Conservation (phyloP, 2,797 vertebrate genomes). For the Pelochelys cantorii region DNA sequence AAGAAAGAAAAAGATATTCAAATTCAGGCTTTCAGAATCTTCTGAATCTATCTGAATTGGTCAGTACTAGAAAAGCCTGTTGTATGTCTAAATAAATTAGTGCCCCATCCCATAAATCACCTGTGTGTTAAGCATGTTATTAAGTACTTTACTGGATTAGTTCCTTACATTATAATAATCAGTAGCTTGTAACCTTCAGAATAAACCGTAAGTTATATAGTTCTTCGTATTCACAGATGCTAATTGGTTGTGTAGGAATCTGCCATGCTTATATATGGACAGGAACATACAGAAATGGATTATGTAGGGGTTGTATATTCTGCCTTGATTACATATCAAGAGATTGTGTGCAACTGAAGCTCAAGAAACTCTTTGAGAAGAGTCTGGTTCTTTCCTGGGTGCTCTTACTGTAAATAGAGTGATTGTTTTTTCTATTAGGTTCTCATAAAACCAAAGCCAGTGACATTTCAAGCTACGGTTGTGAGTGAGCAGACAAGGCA, state of each 20-base stretch:
- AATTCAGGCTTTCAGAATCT: neutral
- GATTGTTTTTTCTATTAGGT: constrained; percentile 83
- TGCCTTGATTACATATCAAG: neutral
- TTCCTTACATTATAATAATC: constrained; percentile 22
- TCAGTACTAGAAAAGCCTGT: neutral
- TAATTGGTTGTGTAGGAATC: neutral
- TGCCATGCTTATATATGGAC: neutral
- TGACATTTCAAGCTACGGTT: constrained; percentile 94
- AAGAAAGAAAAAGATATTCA: neutral
- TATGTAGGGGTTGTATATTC: neutral
- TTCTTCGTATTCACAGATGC: neutral
- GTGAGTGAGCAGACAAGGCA: constrained; percentile 96
- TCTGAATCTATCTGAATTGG: neutral
- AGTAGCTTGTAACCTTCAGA: constrained; percentile 22
- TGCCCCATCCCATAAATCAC: neutral
- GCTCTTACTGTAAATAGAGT: neutral
- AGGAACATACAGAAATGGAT: neutral
- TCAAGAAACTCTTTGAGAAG: neutral
- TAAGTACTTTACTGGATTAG: constrained; percentile 9
- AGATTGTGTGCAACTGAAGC: neutral
- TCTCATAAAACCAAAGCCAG: constrained; percentile 98
- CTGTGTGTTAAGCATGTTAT: neutral
- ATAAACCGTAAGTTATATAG: neutral
- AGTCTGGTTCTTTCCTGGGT: neutral
- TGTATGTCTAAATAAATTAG: neutral